Conservation (phyloP, 2,113 vertebrate species). For the Chauna torquata region DNA sequence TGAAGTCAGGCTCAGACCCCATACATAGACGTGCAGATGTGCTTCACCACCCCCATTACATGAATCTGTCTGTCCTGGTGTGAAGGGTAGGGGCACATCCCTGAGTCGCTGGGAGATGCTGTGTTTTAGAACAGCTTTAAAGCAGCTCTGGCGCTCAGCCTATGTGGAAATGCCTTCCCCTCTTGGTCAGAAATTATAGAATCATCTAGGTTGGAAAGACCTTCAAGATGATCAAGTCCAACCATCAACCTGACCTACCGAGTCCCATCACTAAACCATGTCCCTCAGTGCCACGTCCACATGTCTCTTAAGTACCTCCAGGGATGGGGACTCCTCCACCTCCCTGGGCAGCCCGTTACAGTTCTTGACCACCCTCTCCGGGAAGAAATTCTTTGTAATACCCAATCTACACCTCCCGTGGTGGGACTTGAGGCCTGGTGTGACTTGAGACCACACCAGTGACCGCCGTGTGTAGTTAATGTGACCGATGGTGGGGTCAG, state of each 20-base stretch:
- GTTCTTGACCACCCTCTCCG: neutral
- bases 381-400: neutral
- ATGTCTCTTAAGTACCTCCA: neutral
- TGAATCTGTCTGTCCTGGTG: accelerated
- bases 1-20: neutral
- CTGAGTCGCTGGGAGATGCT: accelerated
- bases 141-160: neutral
- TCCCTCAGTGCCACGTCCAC: neutral
- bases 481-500: neutral
- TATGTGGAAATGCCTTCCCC: neutral
- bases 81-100: neutral
- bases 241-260: neutral
- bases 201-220: neutral
- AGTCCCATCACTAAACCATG: neutral
- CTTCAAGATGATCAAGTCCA: neutral
- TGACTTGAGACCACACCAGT: no score
- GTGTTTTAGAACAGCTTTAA: neutral
- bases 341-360: neutral
- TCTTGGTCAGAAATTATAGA: neutral
- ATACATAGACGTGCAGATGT: accelerated
- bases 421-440: neutral
- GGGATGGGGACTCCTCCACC: neutral
- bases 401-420: neutral
- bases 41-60: accelerated
- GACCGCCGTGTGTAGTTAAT: accelerated